Base-by-base conservation (phyloP, 2,113 vertebrate genomes). In the Azemiops feae region DNA sequence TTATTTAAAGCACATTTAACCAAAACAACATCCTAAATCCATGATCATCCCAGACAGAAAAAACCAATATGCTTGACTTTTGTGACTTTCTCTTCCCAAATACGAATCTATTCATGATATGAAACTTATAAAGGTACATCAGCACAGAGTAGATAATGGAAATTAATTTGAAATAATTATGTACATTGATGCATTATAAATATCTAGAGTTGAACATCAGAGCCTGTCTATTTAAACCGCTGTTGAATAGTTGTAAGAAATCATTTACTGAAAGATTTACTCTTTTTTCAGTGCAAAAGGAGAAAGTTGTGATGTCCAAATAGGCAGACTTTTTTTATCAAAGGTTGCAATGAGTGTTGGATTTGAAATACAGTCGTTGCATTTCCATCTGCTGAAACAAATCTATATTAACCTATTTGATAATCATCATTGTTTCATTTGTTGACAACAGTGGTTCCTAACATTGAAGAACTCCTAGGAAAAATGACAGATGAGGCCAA, bases 101-200 rank as follows among this genome's bases (percentile, higher is more conserved):
- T 88, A 53, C 52, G 89, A 92, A 60, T 52, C 60, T 9, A 45
- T 92, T 87, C 64, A 92, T 92, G 60, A 55, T 55, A 81, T 50
- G 87, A 92, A 92, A 89, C 89, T 89, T 89, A 81, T 81, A 27
- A 64, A 92, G 87, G 81, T 43, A 45, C 54, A 92, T 92, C 81
- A 92, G 25, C 92, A 92, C 81, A 92, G 52, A 89, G 60, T 89
- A 87, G 92, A 92, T 92, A 92, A 89, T 92, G 60, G 89, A 60
- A 89, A 89, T 81, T 92, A 92, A 92, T 89, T 55, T 53, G 60
- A 92, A 92, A 55, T 89, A 89, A 92, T 92, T 92, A 92, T 89
- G 92, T 55, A 92, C 88, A 92, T 87, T 50, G 92, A 89, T 92
- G 89, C 34, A 92, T 87, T 54, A 45, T 89, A 87, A 52, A 69